Base-by-base conservation (phyloP, 2,797 vertebrate genomes). In the Lepidocolaptes lacrymiger region DNA sequence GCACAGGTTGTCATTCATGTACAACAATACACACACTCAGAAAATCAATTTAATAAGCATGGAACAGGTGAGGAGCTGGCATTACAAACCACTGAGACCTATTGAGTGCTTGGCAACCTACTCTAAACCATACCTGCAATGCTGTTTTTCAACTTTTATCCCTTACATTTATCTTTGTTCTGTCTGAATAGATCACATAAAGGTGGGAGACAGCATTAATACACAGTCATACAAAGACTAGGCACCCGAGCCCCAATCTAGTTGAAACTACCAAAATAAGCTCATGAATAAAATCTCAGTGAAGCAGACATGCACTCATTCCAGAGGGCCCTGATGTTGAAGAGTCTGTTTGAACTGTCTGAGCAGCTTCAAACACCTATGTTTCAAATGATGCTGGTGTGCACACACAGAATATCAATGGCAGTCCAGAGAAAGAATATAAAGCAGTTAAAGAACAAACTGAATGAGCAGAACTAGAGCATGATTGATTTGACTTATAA, bases 281-380 rank as follows among this genome's bases (percentile, higher is more conserved):
- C 8, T 64, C 46, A 34, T 2, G 23, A 37, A 64, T 66, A 41
- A 72, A 91, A 64, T 13, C 9, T 26, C 59, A 88, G 1, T 10
- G 59, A 89, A 85, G 56, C 0, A 61, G 54, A 52, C 0, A 0
- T 7, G 26, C 1, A 2, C 5, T 77, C 32, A 23, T 63, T 64
- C 37, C 49, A 58, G 49, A 75, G 66, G 36, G 10, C 9, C 9
- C 28, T 64, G 44, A 80, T 67, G 34, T 1, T 80, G 52, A 77
- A 63, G 28, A 69, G 34, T 44, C 58, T 28, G 15, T 67, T 79
- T 73, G 46, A 73, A 71, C 61, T 39, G 5, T 18, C 41, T 75
- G 26, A 75, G 32, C 69, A 72, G 66, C 39, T 76, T 84, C 48
- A 54, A 66, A 41, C 36, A 80, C 56, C 32, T 58, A 44, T 15